These are phyloP conservation scores for Penaeus vannamei DNA, from an alignment of 1,140 invertebrate genomes.

Conservation along the genomic window DNA sequence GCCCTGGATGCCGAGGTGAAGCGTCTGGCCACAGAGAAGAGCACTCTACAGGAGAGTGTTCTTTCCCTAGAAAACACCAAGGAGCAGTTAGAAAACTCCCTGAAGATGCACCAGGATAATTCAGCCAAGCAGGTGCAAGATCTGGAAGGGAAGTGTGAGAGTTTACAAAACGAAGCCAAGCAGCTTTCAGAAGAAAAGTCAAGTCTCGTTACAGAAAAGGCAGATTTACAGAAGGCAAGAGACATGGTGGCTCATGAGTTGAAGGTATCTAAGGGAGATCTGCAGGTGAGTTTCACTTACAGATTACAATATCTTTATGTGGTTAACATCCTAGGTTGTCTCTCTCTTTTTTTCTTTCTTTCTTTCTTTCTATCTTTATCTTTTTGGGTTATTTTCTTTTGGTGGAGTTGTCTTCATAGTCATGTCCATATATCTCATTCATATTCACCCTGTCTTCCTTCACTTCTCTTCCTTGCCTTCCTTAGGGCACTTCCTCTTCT, in stretches of 20 bases:
- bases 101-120: slow-evolving; percentile 36
- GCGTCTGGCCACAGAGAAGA: slow-evolving; percentile 45
- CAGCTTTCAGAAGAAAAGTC: not conserved
- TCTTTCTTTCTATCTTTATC: no score
- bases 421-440: no score
- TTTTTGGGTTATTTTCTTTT: no score
- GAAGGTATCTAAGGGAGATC: slow-evolving; percentile 11
- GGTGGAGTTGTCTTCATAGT: no score
- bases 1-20: slow-evolving; percentile 39
- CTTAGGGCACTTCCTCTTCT: no score
- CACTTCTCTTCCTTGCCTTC: no score
- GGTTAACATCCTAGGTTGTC: no score
- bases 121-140: slow-evolving; percentile 18
- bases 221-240: not conserved
- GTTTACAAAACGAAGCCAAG: not conserved
- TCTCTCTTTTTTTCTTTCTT: no score
- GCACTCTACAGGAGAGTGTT: slow-evolving; percentile 34
- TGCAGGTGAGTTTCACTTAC: slow-evolving; percentile 35
- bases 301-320: no score
- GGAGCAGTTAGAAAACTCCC: slow-evolving; percentile 30
- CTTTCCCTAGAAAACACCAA: slow-evolving; percentile 28
- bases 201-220: not conserved
- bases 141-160: slow-evolving; percentile 35
- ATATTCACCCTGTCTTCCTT: no score
- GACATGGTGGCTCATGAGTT: slow-evolving; percentile 6